Evolutionary conservation across 2,888 invertebrate species (phyloP).

Genomic region (Stegophylla sp.): DNA sequence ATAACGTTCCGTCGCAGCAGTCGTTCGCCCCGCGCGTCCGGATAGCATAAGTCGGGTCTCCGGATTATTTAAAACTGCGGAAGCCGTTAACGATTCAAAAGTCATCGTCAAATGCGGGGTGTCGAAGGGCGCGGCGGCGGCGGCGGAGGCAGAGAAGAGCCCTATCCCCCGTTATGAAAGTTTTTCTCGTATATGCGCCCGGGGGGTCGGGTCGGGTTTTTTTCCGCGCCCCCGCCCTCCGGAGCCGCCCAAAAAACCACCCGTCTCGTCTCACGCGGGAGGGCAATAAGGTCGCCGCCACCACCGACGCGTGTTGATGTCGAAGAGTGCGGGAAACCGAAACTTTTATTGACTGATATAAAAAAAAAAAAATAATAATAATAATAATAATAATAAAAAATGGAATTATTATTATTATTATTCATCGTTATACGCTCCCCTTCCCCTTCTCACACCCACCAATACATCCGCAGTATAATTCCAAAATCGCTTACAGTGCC

Average conservation of each 20-base stretch:
- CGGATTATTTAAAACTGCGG: constrained; percentile 57
- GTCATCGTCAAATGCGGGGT: constrained; percentile 37
- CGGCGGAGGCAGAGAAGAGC: too few species aligned
- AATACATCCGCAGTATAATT: background rate
- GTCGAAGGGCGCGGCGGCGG: background rate
- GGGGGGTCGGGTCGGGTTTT: constrained; percentile 23
- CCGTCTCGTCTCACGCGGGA: background rate
- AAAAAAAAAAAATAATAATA: constrained; percentile 26
- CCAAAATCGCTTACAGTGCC: too few species aligned
- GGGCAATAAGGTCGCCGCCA: constrained; percentile 42
- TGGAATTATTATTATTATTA: constrained; percentile 46
- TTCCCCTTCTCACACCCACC: background rate
- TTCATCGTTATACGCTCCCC: constrained; percentile 26
- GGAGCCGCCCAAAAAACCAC: too few species aligned
- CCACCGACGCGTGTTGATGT: background rate
- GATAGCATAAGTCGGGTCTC: too few species aligned
- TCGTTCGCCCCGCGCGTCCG: background rate
- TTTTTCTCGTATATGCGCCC: constrained; percentile 46
- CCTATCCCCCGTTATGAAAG: constrained; percentile 37
- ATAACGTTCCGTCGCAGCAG: background rate
- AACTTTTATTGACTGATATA: constrained; percentile 56
- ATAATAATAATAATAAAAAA: constrained; percentile 7
- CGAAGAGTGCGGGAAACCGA: constrained; percentile 15
- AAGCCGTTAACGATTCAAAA: constrained; percentile 57
- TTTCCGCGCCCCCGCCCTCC: background rate